Evolutionary conservation across 2,888 invertebrate genomes (phyloP), one percentile per base, ranked within the genome.

Genomic region (Leptogaster cylindrica): DNA sequence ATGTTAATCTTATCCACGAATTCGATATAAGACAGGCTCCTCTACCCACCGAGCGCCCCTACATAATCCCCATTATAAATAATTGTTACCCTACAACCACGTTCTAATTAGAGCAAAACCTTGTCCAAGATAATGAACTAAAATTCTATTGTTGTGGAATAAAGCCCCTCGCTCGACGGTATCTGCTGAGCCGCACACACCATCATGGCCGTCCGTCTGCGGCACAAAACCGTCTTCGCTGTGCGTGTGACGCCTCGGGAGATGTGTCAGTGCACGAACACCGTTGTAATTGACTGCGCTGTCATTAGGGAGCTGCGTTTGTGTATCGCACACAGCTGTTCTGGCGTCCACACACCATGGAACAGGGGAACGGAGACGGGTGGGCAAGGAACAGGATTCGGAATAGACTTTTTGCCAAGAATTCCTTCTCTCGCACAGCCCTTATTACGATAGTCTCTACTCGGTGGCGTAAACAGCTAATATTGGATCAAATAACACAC

Each of bases 111-210:
- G 73, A 73, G 73, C 73, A 73, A 72, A 73, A 71, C 72, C 73
- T 73, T 73, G 73, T 73, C 73, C 73, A 73, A 73, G 73, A 73
- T 73, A 73, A 73, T 73, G 73, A 73, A 73, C 73, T 73, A 70
- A 73, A 73, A 73, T 73, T 72, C 73, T 72, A 73, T 73, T 73
- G 73, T 73, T 68, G 70, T 65, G 41, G 44, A 58, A 52, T 31
- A 61, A 61, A 58, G 44, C 46, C 58, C 61, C 52, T 61, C 61
- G 28, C 28, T 46, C 61, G 61, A 27, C 36, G 27, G 41, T 61
- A 61, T 61, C 61, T 44, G 61, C 61, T 44, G 61, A 28, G 23
- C 61, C 36, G 12, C 5, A 28, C 10, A 33, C 55, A 39, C 27
- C 28, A 16, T 28, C 50, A 25, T 25, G 27, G 23, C 44, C 8